phyloP scores from a whole-genome alignment of 64 coral and sea anemone genomes.

The Hydrozoanthus tunicans region DNA sequence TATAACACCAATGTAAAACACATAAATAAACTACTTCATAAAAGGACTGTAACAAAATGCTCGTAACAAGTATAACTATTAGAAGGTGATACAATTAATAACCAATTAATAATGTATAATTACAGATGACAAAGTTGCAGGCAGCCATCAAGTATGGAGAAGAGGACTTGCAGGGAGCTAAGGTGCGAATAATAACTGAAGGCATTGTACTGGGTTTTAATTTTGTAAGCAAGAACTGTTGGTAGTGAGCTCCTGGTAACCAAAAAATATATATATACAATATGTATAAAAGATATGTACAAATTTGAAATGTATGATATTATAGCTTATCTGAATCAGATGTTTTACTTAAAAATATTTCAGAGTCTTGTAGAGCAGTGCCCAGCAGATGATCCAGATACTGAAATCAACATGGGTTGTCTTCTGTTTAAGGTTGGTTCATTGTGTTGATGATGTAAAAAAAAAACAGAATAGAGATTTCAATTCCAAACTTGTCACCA shows the following conservation, averaged over 20 bases:
- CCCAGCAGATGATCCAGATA: slow-evolving; percentile 90
- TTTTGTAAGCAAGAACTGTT: too few relatives aligned
- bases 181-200: slow-evolving; percentile 44
- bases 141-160: slow-evolving; percentile 98
- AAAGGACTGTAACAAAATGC: too few relatives aligned
- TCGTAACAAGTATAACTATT: too few relatives aligned
- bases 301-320: neutral
- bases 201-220: too few relatives aligned
- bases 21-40: too few relatives aligned
- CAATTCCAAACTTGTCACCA: too few relatives aligned
- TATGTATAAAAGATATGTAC: neutral
- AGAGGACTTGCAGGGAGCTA: slow-evolving; percentile 93
- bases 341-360: neutral
- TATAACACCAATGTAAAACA: too few relatives aligned
- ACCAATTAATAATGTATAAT: too few relatives aligned
- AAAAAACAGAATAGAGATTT: neutral
- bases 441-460: neutral
- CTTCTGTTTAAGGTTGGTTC: slow-evolving; percentile 93
- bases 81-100: too few relatives aligned
- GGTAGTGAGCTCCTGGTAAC: too few relatives aligned
- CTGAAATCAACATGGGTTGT: slow-evolving; percentile 95
- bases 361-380: slow-evolving; percentile 98
- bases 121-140: slow-evolving; percentile 88
- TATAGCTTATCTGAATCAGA: too few relatives aligned
- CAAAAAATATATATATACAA: too few relatives aligned